These are phyloP conservation scores for Eurystomus glaucurus DNA, from an alignment of 2,797 vertebrate genomes.

Conservation along the genomic window DNA sequence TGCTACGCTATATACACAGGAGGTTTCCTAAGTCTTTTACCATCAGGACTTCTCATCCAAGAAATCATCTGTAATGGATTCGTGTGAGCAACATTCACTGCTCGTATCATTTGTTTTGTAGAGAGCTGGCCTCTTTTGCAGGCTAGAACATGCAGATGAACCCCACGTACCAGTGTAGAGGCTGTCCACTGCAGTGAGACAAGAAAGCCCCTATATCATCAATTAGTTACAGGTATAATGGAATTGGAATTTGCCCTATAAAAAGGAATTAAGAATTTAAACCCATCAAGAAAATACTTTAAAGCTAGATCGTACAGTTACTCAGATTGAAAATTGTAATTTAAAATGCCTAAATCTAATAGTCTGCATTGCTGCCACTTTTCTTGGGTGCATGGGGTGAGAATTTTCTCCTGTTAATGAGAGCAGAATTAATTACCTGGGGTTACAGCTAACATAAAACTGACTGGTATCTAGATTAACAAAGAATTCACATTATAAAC, in stretches of 20 bases:
- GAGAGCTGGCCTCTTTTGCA: neutral
- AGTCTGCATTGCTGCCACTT: neutral
- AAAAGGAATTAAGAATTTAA: neutral
- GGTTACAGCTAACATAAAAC: neutral
- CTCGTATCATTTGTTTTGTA: neutral
- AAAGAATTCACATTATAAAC: neutral
- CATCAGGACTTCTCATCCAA: neutral
- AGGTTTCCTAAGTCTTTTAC: constrained; percentile 3
- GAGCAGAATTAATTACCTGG: neutral
- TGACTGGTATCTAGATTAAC: neutral
- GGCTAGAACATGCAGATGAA: neutral
- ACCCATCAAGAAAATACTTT: neutral
- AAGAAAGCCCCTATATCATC: neutral
- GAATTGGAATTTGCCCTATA: neutral
- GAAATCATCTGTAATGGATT: neutral
- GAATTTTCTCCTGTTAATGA: neutral
- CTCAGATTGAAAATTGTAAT: neutral
- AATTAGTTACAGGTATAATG: neutral
- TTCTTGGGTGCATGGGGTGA: neutral
- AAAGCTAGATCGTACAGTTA: neutral
- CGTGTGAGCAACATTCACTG: neutral
- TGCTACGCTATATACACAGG: neutral
- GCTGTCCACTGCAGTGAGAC: neutral
- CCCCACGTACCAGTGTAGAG: neutral
- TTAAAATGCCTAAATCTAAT: neutral